These are phyloP conservation scores for Dryococelus australis DNA, from an alignment of 2,888 invertebrate species.

Conservation along the genomic window DNA sequence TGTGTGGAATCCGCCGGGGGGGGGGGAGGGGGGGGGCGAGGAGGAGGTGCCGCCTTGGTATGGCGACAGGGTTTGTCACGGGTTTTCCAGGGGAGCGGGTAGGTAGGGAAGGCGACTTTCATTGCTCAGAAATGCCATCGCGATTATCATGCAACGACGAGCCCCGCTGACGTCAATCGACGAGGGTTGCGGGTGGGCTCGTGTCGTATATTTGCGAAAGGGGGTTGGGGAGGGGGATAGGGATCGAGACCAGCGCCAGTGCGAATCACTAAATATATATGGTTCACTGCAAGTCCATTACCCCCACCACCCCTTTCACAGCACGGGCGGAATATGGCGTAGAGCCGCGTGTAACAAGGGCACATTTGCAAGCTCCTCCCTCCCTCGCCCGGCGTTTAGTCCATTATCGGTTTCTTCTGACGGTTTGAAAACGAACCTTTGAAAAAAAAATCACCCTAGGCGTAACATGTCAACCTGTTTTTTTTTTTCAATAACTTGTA, in stretches of 20 bases:
- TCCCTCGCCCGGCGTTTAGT: not conserved
- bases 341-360: not conserved
- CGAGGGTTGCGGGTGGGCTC: not conserved
- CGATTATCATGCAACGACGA: not conserved
- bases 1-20: too few species aligned
- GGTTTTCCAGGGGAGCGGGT: not conserved
- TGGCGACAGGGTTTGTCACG: not conserved
- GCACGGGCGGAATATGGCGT: not conserved
- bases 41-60: not conserved
- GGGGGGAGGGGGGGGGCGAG: too few species aligned
- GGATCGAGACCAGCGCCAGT: not conserved
- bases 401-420: too few species aligned
- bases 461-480: too few species aligned
- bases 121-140: not conserved
- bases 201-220: not conserved
- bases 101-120: not conserved
- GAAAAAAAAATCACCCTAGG: too few species aligned
- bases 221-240: not conserved
- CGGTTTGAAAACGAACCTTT: too few species aligned
- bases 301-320: not conserved
- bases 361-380: not conserved
- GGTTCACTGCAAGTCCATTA: not conserved
- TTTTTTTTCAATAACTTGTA: too few species aligned
- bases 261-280: conserved; percentile 3
- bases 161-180: not conserved